A percentile compares a stretch with the other conserved stretches of the same genome.
phyloP scores from a whole-genome alignment of 2,113 vertebrate species.

The Chloropsis hardwickii region DNA sequence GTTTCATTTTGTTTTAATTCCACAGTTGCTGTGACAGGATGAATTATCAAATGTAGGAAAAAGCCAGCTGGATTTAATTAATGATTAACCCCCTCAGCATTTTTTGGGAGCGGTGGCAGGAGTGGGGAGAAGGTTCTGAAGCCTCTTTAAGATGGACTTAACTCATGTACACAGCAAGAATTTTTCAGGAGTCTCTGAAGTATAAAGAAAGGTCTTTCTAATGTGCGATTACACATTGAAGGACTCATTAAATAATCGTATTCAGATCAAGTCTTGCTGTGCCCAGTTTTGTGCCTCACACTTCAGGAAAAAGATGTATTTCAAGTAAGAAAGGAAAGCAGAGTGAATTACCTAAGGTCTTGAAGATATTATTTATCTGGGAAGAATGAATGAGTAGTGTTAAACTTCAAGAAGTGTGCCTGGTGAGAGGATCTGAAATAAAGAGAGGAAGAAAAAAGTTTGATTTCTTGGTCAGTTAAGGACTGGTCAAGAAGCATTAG shows the following conservation, averaged over 20 bases:
- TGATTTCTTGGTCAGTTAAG: not conserved
- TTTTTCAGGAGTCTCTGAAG: not conserved
- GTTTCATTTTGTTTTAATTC: not conserved
- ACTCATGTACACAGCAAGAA: not conserved
- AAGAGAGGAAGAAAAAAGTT: not conserved
- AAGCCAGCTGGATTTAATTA: not conserved
- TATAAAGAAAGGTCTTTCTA: not conserved
- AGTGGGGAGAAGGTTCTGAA: not conserved
- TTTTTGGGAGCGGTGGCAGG: not conserved
- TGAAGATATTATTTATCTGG: not conserved
- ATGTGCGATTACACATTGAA: not conserved
- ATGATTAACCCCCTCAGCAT: not conserved
- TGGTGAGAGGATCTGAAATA: not conserved
- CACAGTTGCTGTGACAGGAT: not conserved
- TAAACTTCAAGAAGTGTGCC: not conserved
- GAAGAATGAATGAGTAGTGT: not conserved
- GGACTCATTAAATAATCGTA: not conserved
- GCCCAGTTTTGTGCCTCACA: not conserved
- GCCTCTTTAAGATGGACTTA: not conserved
- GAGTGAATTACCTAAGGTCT: not conserved
- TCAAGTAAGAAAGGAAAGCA: not conserved
- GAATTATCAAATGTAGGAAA: not conserved
- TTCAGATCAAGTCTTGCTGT: not conserved
- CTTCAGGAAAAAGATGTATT: not conserved
- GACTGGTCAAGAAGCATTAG: not conserved